phyloP scores from a whole-genome alignment of 2,797 vertebrate species.

The Vireo griseus region DNA sequence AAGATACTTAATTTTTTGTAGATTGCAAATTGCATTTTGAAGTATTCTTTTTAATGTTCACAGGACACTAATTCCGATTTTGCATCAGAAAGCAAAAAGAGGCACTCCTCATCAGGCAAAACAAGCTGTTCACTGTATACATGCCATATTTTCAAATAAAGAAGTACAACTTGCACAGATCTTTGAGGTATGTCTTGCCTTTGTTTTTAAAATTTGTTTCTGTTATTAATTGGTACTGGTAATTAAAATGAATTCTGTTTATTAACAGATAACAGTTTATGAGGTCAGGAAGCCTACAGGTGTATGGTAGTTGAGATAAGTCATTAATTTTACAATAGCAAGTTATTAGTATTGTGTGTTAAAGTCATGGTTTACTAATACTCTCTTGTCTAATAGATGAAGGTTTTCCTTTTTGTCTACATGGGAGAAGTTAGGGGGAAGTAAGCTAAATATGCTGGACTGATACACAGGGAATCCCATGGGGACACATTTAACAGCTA shows the following conservation, averaged over 20 bases:
- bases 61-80: slow-evolving; percentile 95
- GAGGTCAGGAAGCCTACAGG: background rate
- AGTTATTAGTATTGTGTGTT: background rate
- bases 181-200: slow-evolving; percentile 85
- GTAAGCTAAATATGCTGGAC: background rate
- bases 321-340: background rate
- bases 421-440: background rate
- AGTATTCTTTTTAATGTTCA: slow-evolving; percentile 56
- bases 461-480: background rate
- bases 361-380: background rate
- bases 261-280: background rate
- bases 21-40: slow-evolving; percentile 21
- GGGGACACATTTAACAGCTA: background rate
- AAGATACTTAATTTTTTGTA: background rate
- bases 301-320: background rate
- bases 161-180: slow-evolving; percentile 98
- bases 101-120: slow-evolving; percentile 99
- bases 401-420: background rate
- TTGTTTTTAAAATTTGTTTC: background rate
- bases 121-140: slow-evolving; percentile 97
- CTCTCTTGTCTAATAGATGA: background rate
- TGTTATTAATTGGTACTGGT: background rate
- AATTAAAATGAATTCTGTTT: background rate
- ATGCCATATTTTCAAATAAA: slow-evolving; percentile 98
- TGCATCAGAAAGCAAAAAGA: slow-evolving; percentile 98